Evolutionary conservation across 92 coral and sea anemone genomes (phyloP).

Genomic region (Siderastrea radians): DNA sequence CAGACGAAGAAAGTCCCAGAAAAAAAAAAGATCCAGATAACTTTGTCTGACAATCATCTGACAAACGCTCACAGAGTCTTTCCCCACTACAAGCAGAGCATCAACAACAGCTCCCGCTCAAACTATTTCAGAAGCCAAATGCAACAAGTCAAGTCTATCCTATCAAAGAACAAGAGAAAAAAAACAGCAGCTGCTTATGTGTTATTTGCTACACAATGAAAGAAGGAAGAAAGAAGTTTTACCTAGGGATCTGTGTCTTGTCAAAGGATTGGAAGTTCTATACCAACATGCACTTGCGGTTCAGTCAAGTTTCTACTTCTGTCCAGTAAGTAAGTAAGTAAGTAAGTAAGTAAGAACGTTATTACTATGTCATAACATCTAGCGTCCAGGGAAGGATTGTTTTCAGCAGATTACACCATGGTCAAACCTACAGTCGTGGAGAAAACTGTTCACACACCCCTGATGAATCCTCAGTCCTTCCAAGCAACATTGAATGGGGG

Average conservation of each 20-base stretch:
- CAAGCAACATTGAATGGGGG: no score
- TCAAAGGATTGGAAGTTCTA: conserved; percentile 15
- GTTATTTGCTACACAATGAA: conserved; percentile 41
- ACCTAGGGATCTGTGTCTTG: conserved; percentile 35
- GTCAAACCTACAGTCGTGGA: no score
- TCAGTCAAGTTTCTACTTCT: conserved; percentile 25
- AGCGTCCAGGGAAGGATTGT: no score
- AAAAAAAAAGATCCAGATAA: conserved; percentile 19
- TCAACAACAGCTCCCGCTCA: conserved; percentile 15
- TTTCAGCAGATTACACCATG: no score
- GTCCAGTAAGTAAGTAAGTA: not conserved
- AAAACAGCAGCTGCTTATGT: conserved; percentile 18
- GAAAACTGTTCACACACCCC: no score
- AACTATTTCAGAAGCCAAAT: not conserved
- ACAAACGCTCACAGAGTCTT: conserved; percentile 15
- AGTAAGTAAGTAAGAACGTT: no score
- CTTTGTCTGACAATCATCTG: conserved; percentile 11
- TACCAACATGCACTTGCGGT: conserved; percentile 25
- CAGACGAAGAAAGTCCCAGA: conserved; percentile 3
- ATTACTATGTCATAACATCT: no score
- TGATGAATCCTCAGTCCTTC: no score
- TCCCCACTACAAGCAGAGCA: conserved; percentile 19
- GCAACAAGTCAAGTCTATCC: conserved; percentile 23
- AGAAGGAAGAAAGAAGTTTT: conserved; percentile 25
- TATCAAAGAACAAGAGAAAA: conserved; percentile 6